These are phyloP conservation scores for Nasua narica DNA, from an alignment of 2,797 vertebrate genomes.

Conservation along the genomic window DNA sequence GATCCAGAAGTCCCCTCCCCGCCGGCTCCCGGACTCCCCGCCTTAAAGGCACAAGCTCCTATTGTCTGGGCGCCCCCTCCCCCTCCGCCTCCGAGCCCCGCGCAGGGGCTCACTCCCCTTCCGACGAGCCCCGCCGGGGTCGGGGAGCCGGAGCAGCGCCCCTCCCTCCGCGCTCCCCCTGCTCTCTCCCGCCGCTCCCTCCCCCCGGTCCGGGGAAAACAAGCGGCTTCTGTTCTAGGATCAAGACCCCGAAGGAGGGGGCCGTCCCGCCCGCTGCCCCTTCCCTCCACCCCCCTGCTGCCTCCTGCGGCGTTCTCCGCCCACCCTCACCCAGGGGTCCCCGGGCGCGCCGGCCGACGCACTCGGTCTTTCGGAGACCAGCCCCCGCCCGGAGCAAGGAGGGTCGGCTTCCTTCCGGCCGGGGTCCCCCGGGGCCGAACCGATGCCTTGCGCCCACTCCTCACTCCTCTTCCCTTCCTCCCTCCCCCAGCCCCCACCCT, in stretches of 20 bases:
- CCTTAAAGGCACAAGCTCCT: constrained; percentile 82
- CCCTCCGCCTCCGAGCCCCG: neutral
- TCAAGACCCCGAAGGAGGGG: constrained; percentile 42
- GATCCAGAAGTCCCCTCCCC: constrained; percentile 81
- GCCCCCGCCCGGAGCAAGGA: neutral
- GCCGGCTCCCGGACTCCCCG: constrained; percentile 75
- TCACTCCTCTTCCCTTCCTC: neutral
- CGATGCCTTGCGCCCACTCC: neutral
- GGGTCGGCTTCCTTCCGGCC: constrained; percentile 32
- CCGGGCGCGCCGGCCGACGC: neutral
- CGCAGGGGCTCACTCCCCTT: neutral
- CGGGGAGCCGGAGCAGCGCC: neutral
- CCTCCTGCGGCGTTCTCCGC: neutral
- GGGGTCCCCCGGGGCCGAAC: neutral
- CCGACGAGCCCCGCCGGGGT: neutral
- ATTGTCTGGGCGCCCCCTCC: constrained; percentile 72
- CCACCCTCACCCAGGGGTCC: constrained; percentile 1
- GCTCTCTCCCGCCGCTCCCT: constrained; percentile 33
- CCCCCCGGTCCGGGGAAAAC: constrained; percentile 39
- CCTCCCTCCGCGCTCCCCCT: constrained; percentile 46
- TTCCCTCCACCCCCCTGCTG: neutral
- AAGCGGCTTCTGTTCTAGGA: constrained; percentile 65
- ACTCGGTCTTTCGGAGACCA: neutral
- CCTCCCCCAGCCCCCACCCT: constrained; percentile 4
- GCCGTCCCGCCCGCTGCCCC: neutral